Evolutionary conservation across 2,797 vertebrate species (phyloP).

Genomic region (Gymnoscopelus microlampas): DNA sequence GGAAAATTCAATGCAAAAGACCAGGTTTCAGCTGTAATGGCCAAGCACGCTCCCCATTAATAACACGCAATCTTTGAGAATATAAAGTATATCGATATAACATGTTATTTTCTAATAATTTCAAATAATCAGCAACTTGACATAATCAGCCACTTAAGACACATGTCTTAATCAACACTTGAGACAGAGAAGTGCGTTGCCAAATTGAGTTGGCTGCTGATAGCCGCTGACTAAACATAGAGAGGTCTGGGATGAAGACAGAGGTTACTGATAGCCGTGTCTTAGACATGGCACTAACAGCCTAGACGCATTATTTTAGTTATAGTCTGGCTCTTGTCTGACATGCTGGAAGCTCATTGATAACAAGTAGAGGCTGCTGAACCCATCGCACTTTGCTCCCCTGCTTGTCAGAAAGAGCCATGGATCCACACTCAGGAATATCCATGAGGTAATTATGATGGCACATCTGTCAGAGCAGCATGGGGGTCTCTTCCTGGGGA

Average conservation of each 20-base stretch:
- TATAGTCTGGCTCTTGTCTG: conserved; percentile 69
- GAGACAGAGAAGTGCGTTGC: background rate
- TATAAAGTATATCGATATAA: background rate
- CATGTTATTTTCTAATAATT: background rate
- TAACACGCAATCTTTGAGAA: background rate
- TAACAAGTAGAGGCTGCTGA: conserved; percentile 59
- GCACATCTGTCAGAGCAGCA: conserved; percentile 4
- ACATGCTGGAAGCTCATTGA: conserved; percentile 61
- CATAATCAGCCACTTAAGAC: background rate
- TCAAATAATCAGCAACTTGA: background rate
- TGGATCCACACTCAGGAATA: conserved; percentile 49
- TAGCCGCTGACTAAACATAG: conserved; percentile 32
- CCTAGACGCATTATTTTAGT: conserved; percentile 68
- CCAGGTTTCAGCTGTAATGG: background rate
- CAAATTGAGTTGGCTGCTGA: background rate
- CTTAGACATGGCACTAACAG: conserved; percentile 51
- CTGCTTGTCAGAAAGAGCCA: conserved; percentile 31
- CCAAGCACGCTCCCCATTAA: background rate
- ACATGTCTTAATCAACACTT: background rate
- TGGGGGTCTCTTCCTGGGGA: background rate
- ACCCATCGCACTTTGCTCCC: conserved; percentile 49
- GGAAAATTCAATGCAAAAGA: background rate
- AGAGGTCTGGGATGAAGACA: conserved; percentile 37
- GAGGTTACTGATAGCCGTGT: conserved; percentile 51
- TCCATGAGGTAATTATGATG: conserved; percentile 36